Conservation (phyloP, 2,888 invertebrate genomes). For the Drosophila conformis region DNA sequence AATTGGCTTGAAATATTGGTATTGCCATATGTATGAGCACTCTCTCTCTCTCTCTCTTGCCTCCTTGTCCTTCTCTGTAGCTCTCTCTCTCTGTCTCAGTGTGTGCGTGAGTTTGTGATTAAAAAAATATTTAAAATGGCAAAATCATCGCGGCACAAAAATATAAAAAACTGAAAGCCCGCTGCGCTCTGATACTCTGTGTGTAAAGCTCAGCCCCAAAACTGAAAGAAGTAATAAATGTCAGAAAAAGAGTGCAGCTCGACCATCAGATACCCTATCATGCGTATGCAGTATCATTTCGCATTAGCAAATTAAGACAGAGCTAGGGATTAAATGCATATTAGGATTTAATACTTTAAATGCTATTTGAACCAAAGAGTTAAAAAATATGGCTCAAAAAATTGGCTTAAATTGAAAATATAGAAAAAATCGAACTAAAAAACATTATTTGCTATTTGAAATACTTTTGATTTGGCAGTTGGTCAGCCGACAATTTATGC, state of each 20-base stretch:
- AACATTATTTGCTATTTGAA: neutral
- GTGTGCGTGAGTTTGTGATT: conserved; percentile 70
- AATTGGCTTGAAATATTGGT: conserved; percentile 82
- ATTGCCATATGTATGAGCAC: conserved; percentile 75
- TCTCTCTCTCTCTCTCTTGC: neutral
- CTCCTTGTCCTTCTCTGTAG: conserved; percentile 9
- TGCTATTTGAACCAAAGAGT: neutral
- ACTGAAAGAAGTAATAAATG: conserved; percentile 57
- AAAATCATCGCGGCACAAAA: conserved; percentile 65
- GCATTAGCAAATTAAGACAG: too few species aligned
- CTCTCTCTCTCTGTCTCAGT: conserved; percentile 10
- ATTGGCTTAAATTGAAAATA: neutral
- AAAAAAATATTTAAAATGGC: conserved; percentile 81
- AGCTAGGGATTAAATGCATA: neutral
- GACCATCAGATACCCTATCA: conserved; percentile 20
- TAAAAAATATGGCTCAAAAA: neutral
- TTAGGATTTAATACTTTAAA: neutral
- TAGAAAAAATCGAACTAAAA: neutral
- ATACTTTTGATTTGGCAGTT: too few species aligned
- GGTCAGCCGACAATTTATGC: neutral
- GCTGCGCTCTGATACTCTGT: conserved; percentile 22
- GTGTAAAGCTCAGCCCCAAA: conserved; percentile 46
- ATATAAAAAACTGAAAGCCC: conserved; percentile 47
- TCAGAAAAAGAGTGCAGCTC: neutral
- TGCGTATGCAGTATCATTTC: neutral